Conservation (phyloP, 2,113 vertebrate species). For the Pelecanus crispus region DNA sequence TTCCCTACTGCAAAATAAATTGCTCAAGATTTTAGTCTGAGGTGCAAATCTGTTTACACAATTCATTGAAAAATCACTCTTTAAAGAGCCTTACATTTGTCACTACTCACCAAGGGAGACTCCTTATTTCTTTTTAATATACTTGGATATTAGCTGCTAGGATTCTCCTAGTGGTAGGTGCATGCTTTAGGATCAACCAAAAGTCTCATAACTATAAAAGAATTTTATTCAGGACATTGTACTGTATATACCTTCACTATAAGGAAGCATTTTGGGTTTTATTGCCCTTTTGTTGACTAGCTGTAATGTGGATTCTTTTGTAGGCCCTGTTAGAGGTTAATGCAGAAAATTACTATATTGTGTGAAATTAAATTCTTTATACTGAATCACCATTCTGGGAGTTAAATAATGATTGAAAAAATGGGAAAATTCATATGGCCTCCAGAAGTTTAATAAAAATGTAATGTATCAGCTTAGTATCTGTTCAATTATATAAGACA, state of each 20-base stretch:
- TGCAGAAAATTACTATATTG: neutral
- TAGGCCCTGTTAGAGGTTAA: neutral
- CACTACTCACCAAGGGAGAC: neutral
- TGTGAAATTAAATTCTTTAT: neutral
- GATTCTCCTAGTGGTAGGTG: neutral
- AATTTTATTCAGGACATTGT: neutral
- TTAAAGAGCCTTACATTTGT: neutral
- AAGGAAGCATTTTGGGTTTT: neutral
- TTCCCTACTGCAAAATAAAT: neutral
- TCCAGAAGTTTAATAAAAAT: neutral
- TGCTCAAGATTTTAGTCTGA: neutral
- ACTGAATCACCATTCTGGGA: neutral
- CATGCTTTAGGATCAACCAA: neutral
- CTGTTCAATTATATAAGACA: neutral
- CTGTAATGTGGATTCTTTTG: neutral
- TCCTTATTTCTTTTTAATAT: neutral
- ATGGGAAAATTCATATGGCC: neutral
- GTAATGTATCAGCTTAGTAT: neutral
- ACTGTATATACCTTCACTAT: neutral
- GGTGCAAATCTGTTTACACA: neutral
- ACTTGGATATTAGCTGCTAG: neutral
- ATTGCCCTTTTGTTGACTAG: neutral
- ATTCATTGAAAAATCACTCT: neutral
- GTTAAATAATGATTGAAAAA: neutral
- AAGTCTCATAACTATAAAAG: neutral